phyloP scores from a whole-genome alignment of 2,888 invertebrate species.

The Drosophila putrida region DNA sequence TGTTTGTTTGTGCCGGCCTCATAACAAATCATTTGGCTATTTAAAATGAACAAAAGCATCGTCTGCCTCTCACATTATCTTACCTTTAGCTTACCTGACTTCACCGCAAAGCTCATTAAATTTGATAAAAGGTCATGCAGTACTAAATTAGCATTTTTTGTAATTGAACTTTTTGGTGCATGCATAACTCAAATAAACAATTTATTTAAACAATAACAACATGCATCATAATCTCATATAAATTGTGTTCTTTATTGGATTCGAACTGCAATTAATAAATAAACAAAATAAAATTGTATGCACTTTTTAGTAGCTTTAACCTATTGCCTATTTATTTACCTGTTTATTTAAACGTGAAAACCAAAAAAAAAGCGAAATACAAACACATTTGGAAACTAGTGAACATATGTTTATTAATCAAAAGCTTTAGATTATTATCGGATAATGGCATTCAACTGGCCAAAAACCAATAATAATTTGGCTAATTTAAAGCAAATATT shows the following conservation, averaged over 20 bases:
- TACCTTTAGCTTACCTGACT: neutral
- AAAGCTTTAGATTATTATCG: conserved; percentile 24
- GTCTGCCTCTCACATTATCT: conserved; percentile 1
- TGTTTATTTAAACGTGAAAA: conserved; percentile 6
- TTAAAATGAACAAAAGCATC: conserved; percentile 38
- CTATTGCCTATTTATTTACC: conserved; percentile 26
- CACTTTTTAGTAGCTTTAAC: conserved; percentile 1
- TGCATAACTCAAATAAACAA: conserved; percentile 20
- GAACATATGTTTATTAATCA: conserved; percentile 26
- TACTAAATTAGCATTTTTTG: conserved; percentile 42
- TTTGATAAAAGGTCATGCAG: conserved; percentile 48
- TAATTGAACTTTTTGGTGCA: conserved; percentile 17
- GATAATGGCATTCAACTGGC: conserved; percentile 24
- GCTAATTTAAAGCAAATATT: conserved; percentile 45
- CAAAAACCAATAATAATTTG: conserved; percentile 29
- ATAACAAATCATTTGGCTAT: conserved; percentile 76
- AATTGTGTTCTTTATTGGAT: conserved; percentile 12
- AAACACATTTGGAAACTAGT: conserved; percentile 1
- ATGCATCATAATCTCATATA: conserved; percentile 22
- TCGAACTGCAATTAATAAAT: conserved; percentile 41
- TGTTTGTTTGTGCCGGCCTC: conserved; percentile 52
- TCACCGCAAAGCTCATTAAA: conserved; percentile 40
- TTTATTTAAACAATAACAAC: conserved; percentile 13
- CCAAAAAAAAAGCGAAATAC: neutral
- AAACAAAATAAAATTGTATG: conserved; percentile 4